Evolutionary conservation across 2,113 vertebrate genomes (phyloP).

Genomic region (Hepsetus odoe): DNA sequence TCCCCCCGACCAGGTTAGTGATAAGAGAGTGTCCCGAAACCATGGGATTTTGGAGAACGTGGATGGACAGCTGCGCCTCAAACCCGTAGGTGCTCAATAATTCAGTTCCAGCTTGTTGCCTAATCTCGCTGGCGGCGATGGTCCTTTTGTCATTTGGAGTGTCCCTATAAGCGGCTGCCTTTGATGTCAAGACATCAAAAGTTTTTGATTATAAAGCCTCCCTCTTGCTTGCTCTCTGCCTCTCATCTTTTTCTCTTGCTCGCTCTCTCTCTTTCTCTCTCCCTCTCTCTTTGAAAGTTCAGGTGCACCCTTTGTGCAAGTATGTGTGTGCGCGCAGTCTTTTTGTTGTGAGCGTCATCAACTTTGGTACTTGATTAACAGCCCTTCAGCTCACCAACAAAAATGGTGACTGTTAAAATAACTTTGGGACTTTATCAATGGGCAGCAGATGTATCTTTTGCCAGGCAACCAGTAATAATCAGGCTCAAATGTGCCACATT

Average conservation of each 20-base stretch:
- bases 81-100: slow-evolving; percentile 73
- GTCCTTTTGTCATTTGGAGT: slow-evolving; percentile 25
- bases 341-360: not conserved
- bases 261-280: not conserved
- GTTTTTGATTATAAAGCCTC: slow-evolving; percentile 26
- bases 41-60: slow-evolving; percentile 82
- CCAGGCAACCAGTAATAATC: too few relatives aligned
- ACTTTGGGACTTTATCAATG: not conserved
- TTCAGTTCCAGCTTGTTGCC: not conserved
- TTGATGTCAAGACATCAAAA: slow-evolving; percentile 45
- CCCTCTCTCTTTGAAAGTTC: slow-evolving; percentile 2
- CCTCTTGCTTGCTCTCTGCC: not conserved
- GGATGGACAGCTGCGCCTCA: slow-evolving; percentile 77
- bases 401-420: not conserved
- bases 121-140: slow-evolving; percentile 18
- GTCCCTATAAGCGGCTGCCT: slow-evolving; percentile 1
- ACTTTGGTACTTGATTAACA: not conserved
- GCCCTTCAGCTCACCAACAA: not conserved
- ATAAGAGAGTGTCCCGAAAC: slow-evolving; percentile 82
- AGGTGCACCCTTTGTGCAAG: not conserved
- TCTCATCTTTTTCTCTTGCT: not conserved
- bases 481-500: not conserved
- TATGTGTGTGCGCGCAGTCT: not conserved
- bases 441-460: not conserved
- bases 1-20: slow-evolving; percentile 74